Evolutionary conservation across 2,797 vertebrate genomes (phyloP).

Genomic region (Helicolenus hilgendorfi): DNA sequence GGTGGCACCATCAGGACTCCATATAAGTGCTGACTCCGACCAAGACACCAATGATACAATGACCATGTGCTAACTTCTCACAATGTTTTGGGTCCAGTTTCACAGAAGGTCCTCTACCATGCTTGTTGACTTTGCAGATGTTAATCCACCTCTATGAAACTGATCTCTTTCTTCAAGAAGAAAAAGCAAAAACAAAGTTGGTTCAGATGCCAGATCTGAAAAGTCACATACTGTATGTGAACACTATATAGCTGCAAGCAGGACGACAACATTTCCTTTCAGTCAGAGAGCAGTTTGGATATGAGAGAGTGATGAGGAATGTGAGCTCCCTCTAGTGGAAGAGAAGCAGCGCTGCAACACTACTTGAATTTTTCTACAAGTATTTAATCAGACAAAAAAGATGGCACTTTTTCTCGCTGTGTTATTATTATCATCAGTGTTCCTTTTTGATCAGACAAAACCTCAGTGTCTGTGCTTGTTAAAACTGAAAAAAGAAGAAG

Average conservation of each 20-base stretch:
- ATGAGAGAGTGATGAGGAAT: slow-evolving; percentile 41
- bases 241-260: not conserved
- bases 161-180: slow-evolving; percentile 3
- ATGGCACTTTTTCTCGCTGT: slow-evolving; percentile 82
- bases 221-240: slow-evolving; percentile 16
- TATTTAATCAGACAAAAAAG: slow-evolving; percentile 75
- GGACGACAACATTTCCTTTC: slow-evolving; percentile 11
- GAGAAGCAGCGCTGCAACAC: slow-evolving; percentile 74
- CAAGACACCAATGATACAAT: not conserved
- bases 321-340: slow-evolving; percentile 83
- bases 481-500: slow-evolving; percentile 57
- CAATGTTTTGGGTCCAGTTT: not conserved
- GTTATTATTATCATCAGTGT: slow-evolving; percentile 51
- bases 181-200: not conserved
- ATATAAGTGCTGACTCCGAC: not conserved
- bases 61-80: not conserved
- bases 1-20: slow-evolving; percentile 34
- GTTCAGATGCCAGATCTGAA: slow-evolving; percentile 16
- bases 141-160: slow-evolving; percentile 22
- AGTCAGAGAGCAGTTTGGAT: slow-evolving; percentile 4
- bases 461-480: slow-evolving; percentile 47
- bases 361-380: slow-evolving; percentile 87
- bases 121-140: not conserved
- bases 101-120: not conserved
- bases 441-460: slow-evolving; percentile 54